phyloP scores from a whole-genome alignment of 2,113 vertebrate species.

The Sminthopsis crassicaudata region DNA sequence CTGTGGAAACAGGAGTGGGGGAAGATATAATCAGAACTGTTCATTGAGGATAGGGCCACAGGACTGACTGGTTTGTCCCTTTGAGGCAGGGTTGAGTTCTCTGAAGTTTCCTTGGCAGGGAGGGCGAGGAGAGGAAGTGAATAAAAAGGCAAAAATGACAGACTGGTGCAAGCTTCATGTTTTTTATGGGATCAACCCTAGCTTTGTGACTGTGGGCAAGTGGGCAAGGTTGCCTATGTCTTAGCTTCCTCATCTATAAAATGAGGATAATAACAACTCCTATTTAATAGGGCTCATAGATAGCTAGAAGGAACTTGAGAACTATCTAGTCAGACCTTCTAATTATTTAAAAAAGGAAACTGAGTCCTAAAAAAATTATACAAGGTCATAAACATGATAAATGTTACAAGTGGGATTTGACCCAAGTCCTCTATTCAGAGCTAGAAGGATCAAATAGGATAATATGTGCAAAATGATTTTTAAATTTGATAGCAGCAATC shows the following conservation, averaged over 20 bases:
- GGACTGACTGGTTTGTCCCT: background rate
- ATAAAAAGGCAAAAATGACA: background rate
- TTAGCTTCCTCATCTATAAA: background rate
- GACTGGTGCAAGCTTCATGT: background rate
- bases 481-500: background rate
- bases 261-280: background rate
- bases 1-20: slow-evolving; percentile 77
- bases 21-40: background rate
- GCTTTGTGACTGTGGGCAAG: background rate
- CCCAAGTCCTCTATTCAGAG: background rate
- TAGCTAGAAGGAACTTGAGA: background rate
- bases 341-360: background rate
- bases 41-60: background rate
- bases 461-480: background rate
- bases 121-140: background rate
- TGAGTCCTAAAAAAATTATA: background rate
- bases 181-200: background rate
- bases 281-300: background rate
- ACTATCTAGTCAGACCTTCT: background rate
- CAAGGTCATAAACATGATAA: background rate
- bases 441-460: background rate
- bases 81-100: background rate
- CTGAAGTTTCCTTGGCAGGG: background rate
- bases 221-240: background rate
- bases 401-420: background rate